Conservation (phyloP, 2,113 vertebrate species). For the Cyanoderma ruficeps region DNA sequence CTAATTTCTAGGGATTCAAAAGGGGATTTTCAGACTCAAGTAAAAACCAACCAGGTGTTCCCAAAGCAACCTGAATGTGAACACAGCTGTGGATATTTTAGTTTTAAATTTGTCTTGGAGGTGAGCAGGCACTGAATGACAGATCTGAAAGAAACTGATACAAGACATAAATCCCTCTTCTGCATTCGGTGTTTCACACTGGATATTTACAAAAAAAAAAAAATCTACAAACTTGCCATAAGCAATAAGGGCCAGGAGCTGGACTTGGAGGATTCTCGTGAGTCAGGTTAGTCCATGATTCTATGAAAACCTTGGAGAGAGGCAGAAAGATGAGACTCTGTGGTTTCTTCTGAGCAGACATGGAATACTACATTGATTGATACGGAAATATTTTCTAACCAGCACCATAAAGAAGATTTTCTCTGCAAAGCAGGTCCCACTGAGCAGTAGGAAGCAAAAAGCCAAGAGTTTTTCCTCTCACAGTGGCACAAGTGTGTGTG, state of each 20-base stretch:
- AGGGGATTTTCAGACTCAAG: neutral
- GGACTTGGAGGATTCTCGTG: neutral
- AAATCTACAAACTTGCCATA: neutral
- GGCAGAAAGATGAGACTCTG: neutral
- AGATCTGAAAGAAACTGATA: neutral
- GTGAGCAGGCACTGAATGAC: neutral
- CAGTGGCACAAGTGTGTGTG: rapidly evolving
- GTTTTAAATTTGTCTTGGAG: neutral
- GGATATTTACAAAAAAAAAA: neutral
- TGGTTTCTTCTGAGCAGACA: neutral
- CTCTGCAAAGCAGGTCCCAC: neutral
- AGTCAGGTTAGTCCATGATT: neutral
- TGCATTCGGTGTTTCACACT: neutral
- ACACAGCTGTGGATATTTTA: rapidly evolving
- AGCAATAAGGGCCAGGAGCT: neutral
- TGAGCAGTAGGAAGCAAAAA: neutral
- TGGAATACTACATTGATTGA: rapidly evolving
- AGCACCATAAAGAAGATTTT: neutral
- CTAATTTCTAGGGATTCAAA: neutral
- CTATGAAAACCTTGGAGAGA: neutral
- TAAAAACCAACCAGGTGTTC: neutral
- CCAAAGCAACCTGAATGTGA: neutral
- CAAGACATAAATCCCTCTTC: no score
- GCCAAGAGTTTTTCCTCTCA: neutral
- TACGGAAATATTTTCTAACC: neutral